Conservation (phyloP, 2,113 vertebrate species). For the Entomyzon cyanotis region DNA sequence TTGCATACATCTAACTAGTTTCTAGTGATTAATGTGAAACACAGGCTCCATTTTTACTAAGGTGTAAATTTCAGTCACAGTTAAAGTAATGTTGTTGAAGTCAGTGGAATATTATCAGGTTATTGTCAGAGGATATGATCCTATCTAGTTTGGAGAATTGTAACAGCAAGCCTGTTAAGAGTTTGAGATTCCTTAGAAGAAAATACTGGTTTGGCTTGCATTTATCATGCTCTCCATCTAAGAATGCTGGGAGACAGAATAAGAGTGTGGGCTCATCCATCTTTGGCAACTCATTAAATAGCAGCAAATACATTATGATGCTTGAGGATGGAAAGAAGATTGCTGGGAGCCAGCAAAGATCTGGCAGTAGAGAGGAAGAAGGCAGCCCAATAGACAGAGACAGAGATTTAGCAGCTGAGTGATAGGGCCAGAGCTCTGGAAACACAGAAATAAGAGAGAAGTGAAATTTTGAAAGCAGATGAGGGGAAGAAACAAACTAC, state of each 20-base stretch:
- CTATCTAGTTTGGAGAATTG: background rate
- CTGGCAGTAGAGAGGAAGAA: background rate
- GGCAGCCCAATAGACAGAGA: background rate
- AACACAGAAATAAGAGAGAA: conserved; percentile 13
- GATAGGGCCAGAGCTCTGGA: background rate
- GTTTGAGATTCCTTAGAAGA: background rate
- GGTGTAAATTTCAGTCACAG: background rate
- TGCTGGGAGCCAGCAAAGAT: background rate
- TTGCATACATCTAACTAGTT: background rate
- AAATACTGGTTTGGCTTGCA: background rate
- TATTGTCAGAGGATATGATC: background rate
- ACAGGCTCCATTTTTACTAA: background rate
- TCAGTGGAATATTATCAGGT: background rate
- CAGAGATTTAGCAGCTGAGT: conserved; percentile 3
- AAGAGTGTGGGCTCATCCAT: background rate
- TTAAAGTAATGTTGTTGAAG: background rate
- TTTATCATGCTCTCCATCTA: background rate
- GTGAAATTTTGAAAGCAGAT: background rate
- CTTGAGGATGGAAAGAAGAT: background rate
- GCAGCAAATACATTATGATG: background rate
- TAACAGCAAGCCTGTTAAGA: background rate
- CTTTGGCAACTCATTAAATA: background rate
- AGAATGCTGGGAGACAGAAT: background rate
- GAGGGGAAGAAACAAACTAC: background rate
- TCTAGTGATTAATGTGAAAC: background rate